Evolutionary conservation across 2,113 vertebrate genomes (phyloP).

Genomic region (Hydropotes inermis): DNA sequence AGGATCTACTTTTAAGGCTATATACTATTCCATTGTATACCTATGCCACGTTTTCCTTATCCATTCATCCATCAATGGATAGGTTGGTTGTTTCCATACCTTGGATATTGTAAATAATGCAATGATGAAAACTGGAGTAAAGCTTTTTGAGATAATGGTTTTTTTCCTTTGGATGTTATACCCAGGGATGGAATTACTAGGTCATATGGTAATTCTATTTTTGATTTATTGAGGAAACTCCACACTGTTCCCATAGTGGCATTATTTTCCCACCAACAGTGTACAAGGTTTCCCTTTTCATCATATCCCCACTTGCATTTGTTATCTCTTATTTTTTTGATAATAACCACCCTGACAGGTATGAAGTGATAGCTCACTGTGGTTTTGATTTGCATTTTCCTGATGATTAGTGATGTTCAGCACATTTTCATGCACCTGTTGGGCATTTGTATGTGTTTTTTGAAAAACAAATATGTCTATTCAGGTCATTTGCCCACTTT

Average conservation of each 20-base stretch:
- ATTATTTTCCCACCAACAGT: neutral
- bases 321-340: neutral
- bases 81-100: neutral
- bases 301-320: neutral
- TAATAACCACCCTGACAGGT: neutral
- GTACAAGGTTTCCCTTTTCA: neutral
- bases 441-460: neutral
- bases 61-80: neutral
- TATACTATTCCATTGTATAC: neutral
- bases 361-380: neutral
- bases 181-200: neutral
- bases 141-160: neutral
- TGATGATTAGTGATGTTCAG: neutral
- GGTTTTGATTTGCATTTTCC: neutral
- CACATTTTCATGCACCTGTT: neutral
- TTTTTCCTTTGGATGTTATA: neutral
- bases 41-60: neutral
- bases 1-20: neutral
- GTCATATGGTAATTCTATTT: neutral
- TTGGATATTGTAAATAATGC: neutral
- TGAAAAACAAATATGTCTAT: neutral
- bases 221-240: neutral
- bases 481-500: neutral
- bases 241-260: neutral
- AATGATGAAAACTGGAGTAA: neutral